A percentile compares a stretch with the other conserved stretches of the same genome.
Evolutionary conservation across 2,797 vertebrate genomes (phyloP).

Genomic region (Spinus pinus): DNA sequence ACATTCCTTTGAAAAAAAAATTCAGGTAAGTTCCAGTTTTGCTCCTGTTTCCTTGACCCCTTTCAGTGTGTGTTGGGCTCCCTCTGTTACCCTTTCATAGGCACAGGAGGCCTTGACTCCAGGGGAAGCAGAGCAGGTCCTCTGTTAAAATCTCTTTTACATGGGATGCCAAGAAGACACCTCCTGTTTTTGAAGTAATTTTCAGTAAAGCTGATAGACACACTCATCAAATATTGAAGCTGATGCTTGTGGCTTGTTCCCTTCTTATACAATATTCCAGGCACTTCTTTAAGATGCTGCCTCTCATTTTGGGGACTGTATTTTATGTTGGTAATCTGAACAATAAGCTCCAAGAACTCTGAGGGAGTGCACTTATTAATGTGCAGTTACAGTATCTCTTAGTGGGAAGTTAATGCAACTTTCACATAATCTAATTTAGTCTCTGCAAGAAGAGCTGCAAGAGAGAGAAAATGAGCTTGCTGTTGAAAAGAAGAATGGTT

Average conservation of each 20-base stretch:
- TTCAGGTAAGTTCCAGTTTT: constrained; percentile 75
- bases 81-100: background rate
- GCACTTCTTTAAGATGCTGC: constrained; percentile 32
- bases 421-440: constrained; percentile 78
- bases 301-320: background rate
- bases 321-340: constrained; percentile 53
- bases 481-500: constrained; percentile 88
- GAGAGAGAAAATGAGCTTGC: constrained; percentile 85
- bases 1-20: constrained; percentile 73
- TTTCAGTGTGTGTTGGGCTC: background rate
- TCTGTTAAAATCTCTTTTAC: constrained; percentile 17
- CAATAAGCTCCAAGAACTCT: constrained; percentile 59
- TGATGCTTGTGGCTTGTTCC: background rate
- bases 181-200: background rate
- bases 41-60: background rate
- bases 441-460: constrained; percentile 81
- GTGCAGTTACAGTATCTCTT: constrained; percentile 64
- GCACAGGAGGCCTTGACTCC: background rate
- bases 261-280: background rate
- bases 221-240: background rate
- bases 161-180: background rate
- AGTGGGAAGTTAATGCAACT: constrained; percentile 63
- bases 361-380: constrained; percentile 59
- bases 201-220: background rate
- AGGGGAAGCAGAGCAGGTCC: background rate